Conservation (phyloP, 2,888 invertebrate species). For the Sarcophaga caerulescens region DNA sequence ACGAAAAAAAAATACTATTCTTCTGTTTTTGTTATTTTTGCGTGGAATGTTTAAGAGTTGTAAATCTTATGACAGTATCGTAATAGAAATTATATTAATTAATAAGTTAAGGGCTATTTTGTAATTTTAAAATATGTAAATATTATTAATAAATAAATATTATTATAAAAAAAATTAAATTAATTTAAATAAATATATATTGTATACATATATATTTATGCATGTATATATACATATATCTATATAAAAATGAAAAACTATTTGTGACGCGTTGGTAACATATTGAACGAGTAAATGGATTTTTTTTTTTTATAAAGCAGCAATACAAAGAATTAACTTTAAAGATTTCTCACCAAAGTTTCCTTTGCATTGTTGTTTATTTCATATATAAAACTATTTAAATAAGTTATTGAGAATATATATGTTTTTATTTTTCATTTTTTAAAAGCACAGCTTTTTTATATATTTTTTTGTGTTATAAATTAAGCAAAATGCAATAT, state of each 20-base stretch:
- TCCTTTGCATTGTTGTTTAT: neutral
- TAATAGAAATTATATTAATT: conserved; percentile 22
- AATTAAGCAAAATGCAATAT: conserved; percentile 46
- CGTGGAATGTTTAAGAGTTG: conserved; percentile 70
- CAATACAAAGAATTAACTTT: neutral
- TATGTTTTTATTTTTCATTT: neutral
- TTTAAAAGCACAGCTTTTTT: conserved; percentile 55
- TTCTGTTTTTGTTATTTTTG: conserved; percentile 48
- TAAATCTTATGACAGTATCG: conserved; percentile 69
- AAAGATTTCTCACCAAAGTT: too few species aligned
- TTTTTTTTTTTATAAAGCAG: neutral
- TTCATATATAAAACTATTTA: neutral
- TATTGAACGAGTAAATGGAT: conserved; percentile 1
- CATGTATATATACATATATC: neutral
- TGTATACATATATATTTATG: neutral
- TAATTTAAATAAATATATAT: conserved; percentile 33
- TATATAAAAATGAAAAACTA: conserved; percentile 50
- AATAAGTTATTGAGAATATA: conserved; percentile 27
- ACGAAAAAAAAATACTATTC: conserved; percentile 44
- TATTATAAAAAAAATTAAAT: conserved; percentile 52
- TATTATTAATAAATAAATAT: conserved; percentile 59
- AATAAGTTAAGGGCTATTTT: conserved; percentile 66
- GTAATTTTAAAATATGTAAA: conserved; percentile 44
- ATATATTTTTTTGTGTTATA: conserved; percentile 3
- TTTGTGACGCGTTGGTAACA: conserved; percentile 57